Percentiles rank a stretch among this genome's conserved stretches.
Evolutionary conservation across 2,888 invertebrate species (phyloP).

Genomic region (Odontocolon sp.): DNA sequence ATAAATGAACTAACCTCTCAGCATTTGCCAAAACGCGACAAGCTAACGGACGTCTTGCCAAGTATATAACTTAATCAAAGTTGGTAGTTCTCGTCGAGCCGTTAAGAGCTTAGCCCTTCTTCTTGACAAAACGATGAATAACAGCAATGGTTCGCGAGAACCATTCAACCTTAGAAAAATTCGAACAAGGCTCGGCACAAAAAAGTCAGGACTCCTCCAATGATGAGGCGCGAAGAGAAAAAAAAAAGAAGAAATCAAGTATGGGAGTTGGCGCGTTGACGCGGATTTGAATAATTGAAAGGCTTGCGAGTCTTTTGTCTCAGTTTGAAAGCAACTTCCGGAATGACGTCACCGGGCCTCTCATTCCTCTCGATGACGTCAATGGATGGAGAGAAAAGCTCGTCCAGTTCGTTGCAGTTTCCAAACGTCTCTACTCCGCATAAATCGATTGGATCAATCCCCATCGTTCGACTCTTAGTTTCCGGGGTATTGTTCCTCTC

Average conservation of each 20-base stretch:
- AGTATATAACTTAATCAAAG: conserved; percentile 76
- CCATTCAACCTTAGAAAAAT: neutral
- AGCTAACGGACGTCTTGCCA: conserved; percentile 68
- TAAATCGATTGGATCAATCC: conserved; percentile 61
- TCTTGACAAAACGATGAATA: no score
- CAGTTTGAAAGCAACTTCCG: conserved; percentile 52
- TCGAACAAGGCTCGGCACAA: neutral
- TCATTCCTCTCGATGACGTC: conserved; percentile 36
- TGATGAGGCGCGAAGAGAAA: conserved; percentile 10
- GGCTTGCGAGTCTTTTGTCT: conserved; percentile 63
- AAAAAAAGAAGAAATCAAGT: neutral
- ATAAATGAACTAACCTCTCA: conserved; percentile 68
- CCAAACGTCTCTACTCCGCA: conserved; percentile 28
- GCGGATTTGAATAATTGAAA: conserved; percentile 67
- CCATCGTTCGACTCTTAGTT: conserved; percentile 55
- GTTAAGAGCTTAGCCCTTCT: neutral
- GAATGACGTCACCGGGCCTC: conserved; percentile 49
- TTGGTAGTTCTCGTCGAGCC: conserved; percentile 12
- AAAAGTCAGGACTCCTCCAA: conserved; percentile 2
- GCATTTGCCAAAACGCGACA: no score
- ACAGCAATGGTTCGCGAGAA: no score
- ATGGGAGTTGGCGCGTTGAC: conserved; percentile 36
- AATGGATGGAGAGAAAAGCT: conserved; percentile 42
- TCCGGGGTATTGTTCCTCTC: conserved; percentile 51
- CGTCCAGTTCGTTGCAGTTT: conserved; percentile 53